These are phyloP conservation scores for Puma concolor DNA, from an alignment of 2,113 vertebrate genomes.

Conservation along the genomic window DNA sequence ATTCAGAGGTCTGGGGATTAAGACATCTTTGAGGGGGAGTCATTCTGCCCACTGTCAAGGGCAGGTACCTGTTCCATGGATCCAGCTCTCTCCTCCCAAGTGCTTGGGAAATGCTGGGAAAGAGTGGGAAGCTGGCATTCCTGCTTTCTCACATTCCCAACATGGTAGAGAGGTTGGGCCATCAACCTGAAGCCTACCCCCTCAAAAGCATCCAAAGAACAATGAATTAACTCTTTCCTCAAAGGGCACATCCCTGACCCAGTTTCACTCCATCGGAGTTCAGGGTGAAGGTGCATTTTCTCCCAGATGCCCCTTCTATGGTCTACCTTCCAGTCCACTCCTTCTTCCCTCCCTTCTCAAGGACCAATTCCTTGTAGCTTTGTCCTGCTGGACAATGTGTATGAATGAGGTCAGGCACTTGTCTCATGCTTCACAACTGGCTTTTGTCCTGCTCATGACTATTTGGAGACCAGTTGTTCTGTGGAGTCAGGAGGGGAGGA, in stretches of 20 bases:
- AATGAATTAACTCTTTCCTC: neutral
- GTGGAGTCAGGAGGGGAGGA: accelerated
- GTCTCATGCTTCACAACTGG: accelerated
- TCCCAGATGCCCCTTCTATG: accelerated
- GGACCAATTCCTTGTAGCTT: neutral
- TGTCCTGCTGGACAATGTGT: accelerated
- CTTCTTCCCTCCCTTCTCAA: neutral
- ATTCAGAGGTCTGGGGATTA: neutral
- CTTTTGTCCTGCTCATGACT: neutral
- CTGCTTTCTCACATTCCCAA: neutral
- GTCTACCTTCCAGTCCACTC: neutral
- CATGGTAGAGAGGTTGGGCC: accelerated
- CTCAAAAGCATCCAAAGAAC: neutral
- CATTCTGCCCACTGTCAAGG: too few species aligned
- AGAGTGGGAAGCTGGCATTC: neutral
- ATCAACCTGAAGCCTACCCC: neutral
- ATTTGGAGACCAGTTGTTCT: neutral
- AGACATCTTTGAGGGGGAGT: neutral
- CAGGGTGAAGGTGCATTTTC: neutral
- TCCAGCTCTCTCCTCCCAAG: neutral
- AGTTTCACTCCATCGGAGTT: neutral
- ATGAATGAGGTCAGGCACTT: accelerated
- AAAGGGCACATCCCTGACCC: too few species aligned
- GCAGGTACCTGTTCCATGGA: accelerated
- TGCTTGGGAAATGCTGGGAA: neutral